These are phyloP conservation scores for Sylvia atricapilla DNA, from an alignment of 2,113 vertebrate genomes.

Conservation along the genomic window DNA sequence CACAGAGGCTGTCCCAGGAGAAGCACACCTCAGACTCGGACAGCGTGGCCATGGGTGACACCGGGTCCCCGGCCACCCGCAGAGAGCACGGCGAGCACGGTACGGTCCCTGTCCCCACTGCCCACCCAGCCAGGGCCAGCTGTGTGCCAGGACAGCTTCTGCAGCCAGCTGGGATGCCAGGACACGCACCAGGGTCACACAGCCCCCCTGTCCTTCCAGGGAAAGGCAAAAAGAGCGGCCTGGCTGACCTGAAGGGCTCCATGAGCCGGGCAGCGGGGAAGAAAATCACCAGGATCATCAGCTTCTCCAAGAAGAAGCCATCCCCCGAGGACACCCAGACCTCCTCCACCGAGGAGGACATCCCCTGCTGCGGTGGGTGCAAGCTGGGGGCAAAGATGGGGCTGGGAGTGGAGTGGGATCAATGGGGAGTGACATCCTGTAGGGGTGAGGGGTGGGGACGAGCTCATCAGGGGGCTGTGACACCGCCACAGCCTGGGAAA, in stretches of 20 bases:
- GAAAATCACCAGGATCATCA: slow-evolving; percentile 96
- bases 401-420: not conserved
- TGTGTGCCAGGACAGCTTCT: not conserved
- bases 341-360: slow-evolving; percentile 78
- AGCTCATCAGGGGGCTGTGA: not conserved
- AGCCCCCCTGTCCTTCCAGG: slow-evolving; percentile 59
- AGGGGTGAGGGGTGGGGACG: not conserved
- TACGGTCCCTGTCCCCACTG: slow-evolving; percentile 38
- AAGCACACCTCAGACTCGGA: slow-evolving; percentile 91
- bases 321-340: slow-evolving; percentile 78
- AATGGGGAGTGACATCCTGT: not conserved
- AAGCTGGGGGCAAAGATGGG: accelerated
- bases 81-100: slow-evolving; percentile 81
- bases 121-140: accelerated
- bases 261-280: slow-evolving; percentile 91
- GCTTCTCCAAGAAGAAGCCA: slow-evolving; percentile 93
- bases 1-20: slow-evolving; percentile 85
- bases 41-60: slow-evolving; percentile 80
- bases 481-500: not conserved
- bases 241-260: slow-evolving; percentile 93
- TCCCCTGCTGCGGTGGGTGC: slow-evolving; percentile 86
- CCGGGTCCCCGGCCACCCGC: slow-evolving; percentile 43
- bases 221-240: slow-evolving; percentile 85
- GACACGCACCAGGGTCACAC: accelerated
- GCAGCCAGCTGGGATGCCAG: accelerated